Percentiles rank a stretch among this genome's conserved stretches.
phyloP scores from a whole-genome alignment of 1,140 invertebrate species.

The Lordiphosa mommai region DNA sequence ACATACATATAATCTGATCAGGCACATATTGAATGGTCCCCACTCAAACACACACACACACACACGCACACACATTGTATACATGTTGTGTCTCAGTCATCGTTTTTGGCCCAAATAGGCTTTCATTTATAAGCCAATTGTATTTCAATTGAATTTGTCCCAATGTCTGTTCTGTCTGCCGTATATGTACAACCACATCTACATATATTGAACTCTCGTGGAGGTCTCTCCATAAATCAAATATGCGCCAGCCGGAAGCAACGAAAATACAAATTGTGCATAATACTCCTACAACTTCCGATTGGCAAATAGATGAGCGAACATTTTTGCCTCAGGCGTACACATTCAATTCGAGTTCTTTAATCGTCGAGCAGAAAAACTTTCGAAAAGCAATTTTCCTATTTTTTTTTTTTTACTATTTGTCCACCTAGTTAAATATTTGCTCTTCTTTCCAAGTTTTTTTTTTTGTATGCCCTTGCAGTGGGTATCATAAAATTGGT shows the following conservation, averaged over 20 bases:
- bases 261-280: constrained; percentile 36
- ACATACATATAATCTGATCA: constrained; percentile 18
- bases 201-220: not conserved
- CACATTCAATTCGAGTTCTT: constrained; percentile 18
- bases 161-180: constrained; percentile 19
- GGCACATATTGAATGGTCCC: constrained; percentile 44
- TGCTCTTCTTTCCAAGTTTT: constrained; percentile 25
- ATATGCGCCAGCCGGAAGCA: constrained; percentile 32
- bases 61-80: not conserved
- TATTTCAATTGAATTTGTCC: constrained; percentile 68
- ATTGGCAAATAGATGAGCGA: constrained; percentile 28
- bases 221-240: constrained; percentile 29
- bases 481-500: too few relatives aligned
- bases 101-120: constrained; percentile 45
- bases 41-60: not conserved
- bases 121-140: constrained; percentile 70
- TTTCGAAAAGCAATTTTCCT: constrained; percentile 53
- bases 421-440: constrained; percentile 45
- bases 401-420: constrained; percentile 34
- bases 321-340: not conserved
- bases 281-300: constrained; percentile 53
- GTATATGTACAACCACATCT: not conserved
- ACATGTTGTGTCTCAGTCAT: constrained; percentile 7
- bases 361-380: constrained; percentile 28
- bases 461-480: not conserved